phyloP scores from a whole-genome alignment of 2,113 vertebrate species.

The Martes martes region DNA sequence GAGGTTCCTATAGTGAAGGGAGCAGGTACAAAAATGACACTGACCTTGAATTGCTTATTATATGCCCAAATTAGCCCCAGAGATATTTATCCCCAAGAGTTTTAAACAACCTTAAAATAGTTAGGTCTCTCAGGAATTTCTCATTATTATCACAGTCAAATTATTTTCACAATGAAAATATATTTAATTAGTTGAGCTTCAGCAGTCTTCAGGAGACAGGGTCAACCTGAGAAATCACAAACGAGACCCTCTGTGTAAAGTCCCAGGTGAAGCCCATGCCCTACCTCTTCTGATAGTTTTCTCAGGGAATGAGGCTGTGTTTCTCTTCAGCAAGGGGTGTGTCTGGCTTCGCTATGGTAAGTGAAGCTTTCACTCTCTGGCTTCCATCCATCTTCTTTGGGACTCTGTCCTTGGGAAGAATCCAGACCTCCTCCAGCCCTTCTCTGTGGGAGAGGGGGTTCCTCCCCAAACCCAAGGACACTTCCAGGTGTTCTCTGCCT shows the following conservation, averaged over 20 bases:
- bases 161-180: constrained; percentile 50
- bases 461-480: neutral
- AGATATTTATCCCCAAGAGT: constrained; percentile 20
- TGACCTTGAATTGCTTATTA: constrained; percentile 7
- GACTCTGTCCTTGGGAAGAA: neutral
- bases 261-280: neutral
- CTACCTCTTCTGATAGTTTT: neutral
- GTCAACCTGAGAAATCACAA: neutral
- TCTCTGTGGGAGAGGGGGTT: neutral
- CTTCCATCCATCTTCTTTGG: neutral
- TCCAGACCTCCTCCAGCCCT: neutral
- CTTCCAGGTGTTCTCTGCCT: fast-evolving
- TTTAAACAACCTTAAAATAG: constrained; percentile 52
- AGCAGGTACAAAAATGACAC: neutral
- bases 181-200: constrained; percentile 31
- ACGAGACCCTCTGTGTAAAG: neutral
- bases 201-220: neutral
- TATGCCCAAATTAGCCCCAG: neutral
- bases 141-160: constrained; percentile 40
- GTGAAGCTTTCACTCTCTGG: neutral
- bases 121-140: neutral
- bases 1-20: neutral
- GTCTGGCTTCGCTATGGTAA: neutral
- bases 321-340: neutral
- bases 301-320: neutral